Evolutionary conservation across 35 echinoderm and acorn worm species (phyloP), one percentile per base, ranked within the genome.

Genomic region (Ophiothrix spiculata): DNA sequence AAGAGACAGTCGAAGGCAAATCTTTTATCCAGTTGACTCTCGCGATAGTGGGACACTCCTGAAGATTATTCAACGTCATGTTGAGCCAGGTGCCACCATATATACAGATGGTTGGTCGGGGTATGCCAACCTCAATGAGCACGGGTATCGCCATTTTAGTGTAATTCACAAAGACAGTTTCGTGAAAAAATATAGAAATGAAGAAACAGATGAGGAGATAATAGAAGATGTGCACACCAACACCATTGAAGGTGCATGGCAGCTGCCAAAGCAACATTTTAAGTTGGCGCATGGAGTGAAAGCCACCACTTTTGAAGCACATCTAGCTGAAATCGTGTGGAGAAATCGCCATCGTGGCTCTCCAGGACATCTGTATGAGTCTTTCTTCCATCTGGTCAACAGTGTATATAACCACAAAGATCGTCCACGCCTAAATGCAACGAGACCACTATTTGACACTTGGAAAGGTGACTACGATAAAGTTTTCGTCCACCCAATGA

Each of bases 31-130:
- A 21, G 83, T 85, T 1, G 83, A 85, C 1, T 25, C 12, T 16
- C 64, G 83, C 39, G 38, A 85, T 29, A 39, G 38, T 32, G 36
- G 8, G 1, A 85, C 83, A 6, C 56, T 85, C 2, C 19, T 56
- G 15, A 60, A 60, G 17, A 60, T 85, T 35, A 75, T 75, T 0
- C 36, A 38, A 35, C 31, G 83, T 13, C 83, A 85, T 33, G 63
- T 85, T 0, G 83, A 85, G n/a, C 34, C 17, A 25, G 83, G 83
- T 4, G 40, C 83, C 2, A 85, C 83, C 21, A 75, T 85, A 32
- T 85, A 85, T 69, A 75, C 83, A 37, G 83, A 85, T 75, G 83
- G 60, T 10, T 85, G 83, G 83, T 19, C 56, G 8, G 63, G 10
- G 12, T 85, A 85, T 45, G 21, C 32, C 2, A 31, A 21, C 13